phyloP scores from a whole-genome alignment of 2,888 invertebrate genomes.

The Smittia aterrima region DNA sequence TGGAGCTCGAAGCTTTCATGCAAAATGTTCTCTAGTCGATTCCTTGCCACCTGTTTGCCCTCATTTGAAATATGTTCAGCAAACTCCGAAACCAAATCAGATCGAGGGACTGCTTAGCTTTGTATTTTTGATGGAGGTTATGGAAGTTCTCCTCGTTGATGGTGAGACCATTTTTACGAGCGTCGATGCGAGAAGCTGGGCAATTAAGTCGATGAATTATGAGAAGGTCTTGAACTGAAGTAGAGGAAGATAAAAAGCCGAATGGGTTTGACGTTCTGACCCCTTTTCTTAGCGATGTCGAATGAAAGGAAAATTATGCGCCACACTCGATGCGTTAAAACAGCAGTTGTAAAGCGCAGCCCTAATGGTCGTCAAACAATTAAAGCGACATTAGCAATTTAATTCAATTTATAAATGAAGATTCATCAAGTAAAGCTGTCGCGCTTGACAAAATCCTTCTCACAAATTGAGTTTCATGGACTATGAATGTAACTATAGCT shows the following conservation, averaged over 20 bases:
- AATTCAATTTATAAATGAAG: constrained; percentile 34
- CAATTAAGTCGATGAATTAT: constrained; percentile 36
- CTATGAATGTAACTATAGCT: background rate
- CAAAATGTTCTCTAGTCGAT: no score
- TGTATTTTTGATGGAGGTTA: constrained; percentile 36
- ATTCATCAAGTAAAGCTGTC: background rate
- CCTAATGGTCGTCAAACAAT: constrained; percentile 32
- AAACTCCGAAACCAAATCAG: background rate
- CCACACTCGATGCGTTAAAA: constrained; percentile 1
- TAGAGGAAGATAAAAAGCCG: background rate
- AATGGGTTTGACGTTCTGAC: constrained; percentile 9
- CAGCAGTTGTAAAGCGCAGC: background rate
- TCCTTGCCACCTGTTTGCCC: background rate
- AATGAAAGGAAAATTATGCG: background rate
- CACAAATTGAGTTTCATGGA: background rate
- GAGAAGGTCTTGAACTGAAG: constrained; percentile 33
- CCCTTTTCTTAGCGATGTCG: background rate
- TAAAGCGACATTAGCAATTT: constrained; percentile 40
- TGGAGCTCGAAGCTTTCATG: no score
- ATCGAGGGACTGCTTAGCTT: background rate
- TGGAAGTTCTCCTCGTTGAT: background rate
- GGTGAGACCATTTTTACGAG: constrained; percentile 1
- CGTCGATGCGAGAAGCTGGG: constrained; percentile 25
- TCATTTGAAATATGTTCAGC: background rate
- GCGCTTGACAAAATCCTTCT: background rate